These are phyloP conservation scores for Anastatus disparis DNA, from an alignment of 1,140 invertebrate genomes.

Conservation along the genomic window DNA sequence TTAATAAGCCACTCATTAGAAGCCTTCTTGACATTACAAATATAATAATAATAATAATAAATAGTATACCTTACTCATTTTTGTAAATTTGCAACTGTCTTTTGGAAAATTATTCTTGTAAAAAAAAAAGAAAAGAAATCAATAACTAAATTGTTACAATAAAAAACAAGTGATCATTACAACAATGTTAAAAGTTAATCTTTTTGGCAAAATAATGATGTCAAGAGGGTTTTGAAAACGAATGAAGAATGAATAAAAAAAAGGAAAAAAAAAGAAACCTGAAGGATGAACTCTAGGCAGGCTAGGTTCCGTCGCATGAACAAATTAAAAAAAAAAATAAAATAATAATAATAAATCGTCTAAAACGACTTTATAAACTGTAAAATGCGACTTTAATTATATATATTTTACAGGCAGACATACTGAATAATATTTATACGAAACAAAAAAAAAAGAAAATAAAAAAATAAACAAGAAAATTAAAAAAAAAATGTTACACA, in stretches of 20 bases:
- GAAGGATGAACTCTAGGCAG: slow-evolving; percentile 49
- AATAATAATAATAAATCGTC: too few species aligned
- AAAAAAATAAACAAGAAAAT: slow-evolving; percentile 25
- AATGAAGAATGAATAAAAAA: too few species aligned
- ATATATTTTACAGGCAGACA: slow-evolving; percentile 51
- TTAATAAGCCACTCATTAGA: slow-evolving; percentile 52
- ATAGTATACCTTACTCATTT: slow-evolving; percentile 1
- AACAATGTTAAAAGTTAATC: too few species aligned
- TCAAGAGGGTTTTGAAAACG: slow-evolving; percentile 47
- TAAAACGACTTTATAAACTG: slow-evolving; percentile 5
- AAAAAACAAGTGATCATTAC: too few species aligned
- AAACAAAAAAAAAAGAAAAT: slow-evolving; percentile 36
- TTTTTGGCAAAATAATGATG: slow-evolving; percentile 12
- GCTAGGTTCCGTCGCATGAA: slow-evolving; percentile 49
- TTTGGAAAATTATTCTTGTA: slow-evolving; percentile 1
- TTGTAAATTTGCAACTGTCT: slow-evolving; percentile 1
- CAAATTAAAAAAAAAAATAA: too few species aligned
- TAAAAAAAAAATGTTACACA: too few species aligned
- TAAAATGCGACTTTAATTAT: slow-evolving; percentile 40
- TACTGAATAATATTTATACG: slow-evolving; percentile 48
- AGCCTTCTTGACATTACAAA: slow-evolving; percentile 49
- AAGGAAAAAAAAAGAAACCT: slow-evolving; percentile 28
- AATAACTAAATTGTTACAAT: too few species aligned
- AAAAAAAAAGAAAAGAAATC: slow-evolving; percentile 12
- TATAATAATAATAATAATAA: background rate